phyloP scores from a whole-genome alignment of 1,140 invertebrate genomes.

The Philopotamus ludificatus region DNA sequence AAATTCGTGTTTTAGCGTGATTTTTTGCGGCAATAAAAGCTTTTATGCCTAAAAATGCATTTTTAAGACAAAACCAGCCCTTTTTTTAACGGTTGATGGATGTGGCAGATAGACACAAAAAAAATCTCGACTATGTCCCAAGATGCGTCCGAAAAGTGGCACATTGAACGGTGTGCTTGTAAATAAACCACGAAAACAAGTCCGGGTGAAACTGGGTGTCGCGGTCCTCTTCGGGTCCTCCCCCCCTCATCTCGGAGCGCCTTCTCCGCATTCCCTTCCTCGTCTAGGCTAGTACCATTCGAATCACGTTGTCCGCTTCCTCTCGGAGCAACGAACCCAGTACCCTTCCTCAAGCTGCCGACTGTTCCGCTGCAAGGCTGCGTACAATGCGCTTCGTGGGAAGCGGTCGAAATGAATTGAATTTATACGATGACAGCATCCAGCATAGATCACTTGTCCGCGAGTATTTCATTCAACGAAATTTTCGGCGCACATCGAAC shows the following conservation, averaged over 20 bases:
- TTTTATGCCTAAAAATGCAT: no score
- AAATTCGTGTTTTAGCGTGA: no score
- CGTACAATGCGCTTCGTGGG: slow-evolving; percentile 5
- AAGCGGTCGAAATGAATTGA: neutral
- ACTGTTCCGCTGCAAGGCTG: slow-evolving; percentile 15
- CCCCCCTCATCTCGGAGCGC: neutral
- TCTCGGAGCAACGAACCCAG: slow-evolving; percentile 27
- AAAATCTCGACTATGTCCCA: no score
- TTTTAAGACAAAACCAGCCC: no score
- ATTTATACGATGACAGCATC: neutral
- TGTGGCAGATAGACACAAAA: no score
- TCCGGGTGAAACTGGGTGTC: slow-evolving; percentile 1
- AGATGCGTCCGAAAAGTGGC: slow-evolving; percentile 14
- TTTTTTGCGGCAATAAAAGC: no score
- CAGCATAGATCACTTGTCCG: neutral
- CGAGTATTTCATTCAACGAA: no score
- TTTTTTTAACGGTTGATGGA: no score
- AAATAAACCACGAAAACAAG: slow-evolving; percentile 14
- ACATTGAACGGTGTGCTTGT: slow-evolving; percentile 6
- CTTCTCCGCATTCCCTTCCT: neutral
- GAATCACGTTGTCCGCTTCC: slow-evolving; percentile 9
- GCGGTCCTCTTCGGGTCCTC: neutral
- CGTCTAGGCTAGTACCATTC: slow-evolving; percentile 16
- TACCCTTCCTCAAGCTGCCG: slow-evolving; percentile 34
- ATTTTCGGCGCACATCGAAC: neutral